phyloP scores from a whole-genome alignment of 2,888 invertebrate species.

The Fragum fragum region DNA sequence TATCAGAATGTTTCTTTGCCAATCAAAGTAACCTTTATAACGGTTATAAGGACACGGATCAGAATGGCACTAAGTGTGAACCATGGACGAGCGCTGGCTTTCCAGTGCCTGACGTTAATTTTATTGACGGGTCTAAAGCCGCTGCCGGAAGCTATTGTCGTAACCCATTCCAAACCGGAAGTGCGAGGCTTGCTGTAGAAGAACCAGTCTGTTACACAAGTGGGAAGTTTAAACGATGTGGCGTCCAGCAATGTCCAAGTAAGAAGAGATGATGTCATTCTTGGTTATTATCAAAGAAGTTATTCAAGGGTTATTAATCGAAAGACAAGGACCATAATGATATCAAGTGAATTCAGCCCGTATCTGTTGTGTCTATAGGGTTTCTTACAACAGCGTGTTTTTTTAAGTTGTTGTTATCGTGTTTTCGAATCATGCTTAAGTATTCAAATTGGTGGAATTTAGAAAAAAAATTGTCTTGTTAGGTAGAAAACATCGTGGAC shows the following conservation, averaged over 20 bases:
- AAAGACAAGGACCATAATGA: too few relatives aligned
- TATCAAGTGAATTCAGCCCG: too few relatives aligned
- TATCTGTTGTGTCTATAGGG: too few relatives aligned
- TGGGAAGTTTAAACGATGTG: neutral
- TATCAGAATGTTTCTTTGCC: slow-evolving; percentile 41
- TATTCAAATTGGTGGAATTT: too few relatives aligned
- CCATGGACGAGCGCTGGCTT: slow-evolving; percentile 8
- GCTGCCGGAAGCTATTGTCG: slow-evolving; percentile 45
- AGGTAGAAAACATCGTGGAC: too few relatives aligned
- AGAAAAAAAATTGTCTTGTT: too few relatives aligned
- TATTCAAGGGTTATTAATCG: too few relatives aligned
- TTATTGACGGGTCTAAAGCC: slow-evolving; percentile 19
- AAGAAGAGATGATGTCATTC: too few relatives aligned
- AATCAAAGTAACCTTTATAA: slow-evolving; percentile 8
- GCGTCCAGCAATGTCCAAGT: slow-evolving; percentile 13
- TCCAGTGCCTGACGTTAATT: neutral
- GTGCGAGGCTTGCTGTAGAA: neutral
- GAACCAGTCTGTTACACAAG: slow-evolving; percentile 12
- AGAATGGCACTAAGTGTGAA: slow-evolving; percentile 9
- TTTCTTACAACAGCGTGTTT: too few relatives aligned
- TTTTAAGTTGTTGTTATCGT: too few relatives aligned
- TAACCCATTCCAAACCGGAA: slow-evolving; percentile 21
- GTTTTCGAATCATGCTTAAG: too few relatives aligned
- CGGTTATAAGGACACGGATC: slow-evolving; percentile 29
- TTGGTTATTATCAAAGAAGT: too few relatives aligned